Evolutionary conservation across 2,113 vertebrate genomes (phyloP).

Genomic region (Zonotrichia leucophrys): DNA sequence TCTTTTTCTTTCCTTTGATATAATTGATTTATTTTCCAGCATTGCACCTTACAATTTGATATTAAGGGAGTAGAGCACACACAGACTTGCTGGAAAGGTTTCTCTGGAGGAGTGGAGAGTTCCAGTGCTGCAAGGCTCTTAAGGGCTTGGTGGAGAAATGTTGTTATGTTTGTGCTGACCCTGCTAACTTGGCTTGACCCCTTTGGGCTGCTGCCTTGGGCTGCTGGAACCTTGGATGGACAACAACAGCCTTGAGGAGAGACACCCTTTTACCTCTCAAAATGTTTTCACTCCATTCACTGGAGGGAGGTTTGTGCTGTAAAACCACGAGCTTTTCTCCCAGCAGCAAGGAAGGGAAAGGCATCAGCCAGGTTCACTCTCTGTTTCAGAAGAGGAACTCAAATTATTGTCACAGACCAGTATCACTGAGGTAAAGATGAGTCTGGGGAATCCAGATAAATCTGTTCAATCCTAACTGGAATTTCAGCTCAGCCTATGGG

Average conservation of each 20-base stretch:
- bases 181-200: neutral
- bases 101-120: neutral
- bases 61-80: neutral
- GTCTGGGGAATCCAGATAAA: constrained; percentile 23
- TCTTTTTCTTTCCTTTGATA: too few species aligned
- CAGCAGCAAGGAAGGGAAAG: neutral
- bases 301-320: neutral
- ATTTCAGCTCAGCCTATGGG: constrained; percentile 28
- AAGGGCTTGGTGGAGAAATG: neutral
- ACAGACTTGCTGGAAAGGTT: neutral
- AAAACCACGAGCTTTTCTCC: neutral
- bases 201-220: neutral
- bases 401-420: neutral
- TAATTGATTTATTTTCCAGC: neutral
- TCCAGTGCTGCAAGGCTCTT: neutral
- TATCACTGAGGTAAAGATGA: neutral
- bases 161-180: neutral
- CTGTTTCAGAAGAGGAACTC: neutral
- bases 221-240: fast-evolving
- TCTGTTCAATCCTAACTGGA: constrained; percentile 42
- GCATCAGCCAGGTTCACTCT: neutral
- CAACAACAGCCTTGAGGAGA: neutral
- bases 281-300: neutral
- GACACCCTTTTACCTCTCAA: fast-evolving
- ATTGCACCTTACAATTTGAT: neutral